Conservation (phyloP, 2,888 invertebrate species). For the Elaeidobius kamerunicus region DNA sequence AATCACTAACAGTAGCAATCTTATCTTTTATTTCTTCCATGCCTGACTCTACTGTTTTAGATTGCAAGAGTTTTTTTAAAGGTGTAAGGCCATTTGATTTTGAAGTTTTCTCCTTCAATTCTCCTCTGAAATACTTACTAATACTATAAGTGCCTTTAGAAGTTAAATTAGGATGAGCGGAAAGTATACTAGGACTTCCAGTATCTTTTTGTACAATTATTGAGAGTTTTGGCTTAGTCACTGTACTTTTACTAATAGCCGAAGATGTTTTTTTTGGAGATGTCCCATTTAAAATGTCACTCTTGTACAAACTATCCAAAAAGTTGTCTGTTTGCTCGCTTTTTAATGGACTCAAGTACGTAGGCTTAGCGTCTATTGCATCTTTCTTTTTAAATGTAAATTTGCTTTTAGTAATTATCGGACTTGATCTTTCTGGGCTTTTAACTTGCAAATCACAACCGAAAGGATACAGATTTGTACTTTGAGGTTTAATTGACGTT, state of each 20-base stretch:
- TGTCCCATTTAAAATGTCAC: neutral
- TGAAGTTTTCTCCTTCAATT: neutral
- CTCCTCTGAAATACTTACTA: slow-evolving; percentile 11
- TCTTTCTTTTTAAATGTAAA: slow-evolving; percentile 2
- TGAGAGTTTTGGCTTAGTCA: neutral
- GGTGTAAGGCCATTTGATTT: neutral
- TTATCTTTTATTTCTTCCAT: neutral
- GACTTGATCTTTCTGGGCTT: neutral
- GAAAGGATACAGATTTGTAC: no score
- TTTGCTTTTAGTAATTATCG: neutral
- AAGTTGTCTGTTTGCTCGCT: slow-evolving; percentile 4
- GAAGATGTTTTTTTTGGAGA: neutral
- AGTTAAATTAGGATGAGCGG: neutral
- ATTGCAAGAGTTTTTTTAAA: slow-evolving; percentile 11
- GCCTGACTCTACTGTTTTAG: neutral
- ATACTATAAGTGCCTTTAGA: slow-evolving; percentile 5
- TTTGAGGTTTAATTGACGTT: no score
- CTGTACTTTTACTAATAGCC: neutral
- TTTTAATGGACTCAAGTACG: neutral
- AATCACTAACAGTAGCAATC: slow-evolving; percentile 1
- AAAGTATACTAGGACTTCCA: slow-evolving; percentile 15
- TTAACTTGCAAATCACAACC: no score
- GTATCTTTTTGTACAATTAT: neutral
- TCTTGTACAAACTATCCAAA: slow-evolving; percentile 21
- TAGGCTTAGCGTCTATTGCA: neutral